These are phyloP conservation scores for Eonycteris spelaea DNA, from an alignment of 2,113 vertebrate genomes.

Conservation along the genomic window DNA sequence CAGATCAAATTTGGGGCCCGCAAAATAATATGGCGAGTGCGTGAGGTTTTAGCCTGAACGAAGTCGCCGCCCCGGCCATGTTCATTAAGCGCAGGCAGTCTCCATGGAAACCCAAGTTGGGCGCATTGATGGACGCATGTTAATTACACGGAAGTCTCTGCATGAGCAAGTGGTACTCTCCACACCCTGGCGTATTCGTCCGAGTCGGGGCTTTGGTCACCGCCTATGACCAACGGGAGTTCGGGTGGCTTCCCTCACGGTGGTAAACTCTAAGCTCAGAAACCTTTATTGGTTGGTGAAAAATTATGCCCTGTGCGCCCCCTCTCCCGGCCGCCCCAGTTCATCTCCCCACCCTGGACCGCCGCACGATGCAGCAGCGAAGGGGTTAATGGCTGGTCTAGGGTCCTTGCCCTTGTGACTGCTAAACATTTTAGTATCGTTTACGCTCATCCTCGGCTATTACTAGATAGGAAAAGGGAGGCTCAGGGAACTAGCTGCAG, in stretches of 20 bases:
- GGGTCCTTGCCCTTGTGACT: neutral
- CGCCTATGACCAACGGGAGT: neutral
- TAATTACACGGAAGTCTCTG: constrained; percentile 45
- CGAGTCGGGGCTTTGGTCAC: neutral
- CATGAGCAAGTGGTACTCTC: neutral
- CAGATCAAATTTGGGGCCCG: constrained; percentile 25
- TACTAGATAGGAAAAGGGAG: neutral
- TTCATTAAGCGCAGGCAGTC: constrained; percentile 61
- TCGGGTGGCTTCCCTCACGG: neutral
- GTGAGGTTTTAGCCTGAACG: neutral
- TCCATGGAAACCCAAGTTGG: constrained; percentile 77
- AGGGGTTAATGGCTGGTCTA: neutral
- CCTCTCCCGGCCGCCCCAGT: neutral
- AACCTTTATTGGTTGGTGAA: neutral
- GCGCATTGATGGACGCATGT: neutral
- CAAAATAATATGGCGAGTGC: constrained; percentile 19
- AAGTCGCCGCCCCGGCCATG: neutral
- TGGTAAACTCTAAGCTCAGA: neutral
- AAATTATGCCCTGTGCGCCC: neutral
- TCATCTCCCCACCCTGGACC: neutral
- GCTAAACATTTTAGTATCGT: neutral
- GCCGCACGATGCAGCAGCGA: neutral
- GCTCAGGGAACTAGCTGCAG: rapidly evolving
- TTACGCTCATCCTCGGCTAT: neutral
- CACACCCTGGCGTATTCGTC: rapidly evolving